Evolutionary conservation across 2,888 invertebrate genomes (phyloP).

Genomic region (Amphimallon solstitiale): DNA sequence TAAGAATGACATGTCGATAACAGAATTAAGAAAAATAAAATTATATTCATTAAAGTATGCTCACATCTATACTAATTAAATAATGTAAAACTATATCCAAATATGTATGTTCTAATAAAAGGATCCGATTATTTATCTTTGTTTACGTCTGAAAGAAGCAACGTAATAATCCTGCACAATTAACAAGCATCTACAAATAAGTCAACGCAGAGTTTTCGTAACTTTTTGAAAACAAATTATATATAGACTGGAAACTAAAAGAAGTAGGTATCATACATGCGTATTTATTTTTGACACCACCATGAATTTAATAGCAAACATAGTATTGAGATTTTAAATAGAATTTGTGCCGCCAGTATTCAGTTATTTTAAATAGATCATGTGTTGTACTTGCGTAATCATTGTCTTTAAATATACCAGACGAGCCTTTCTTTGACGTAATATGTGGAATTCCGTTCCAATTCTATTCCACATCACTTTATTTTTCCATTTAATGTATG

Average conservation of each 20-base stretch:
- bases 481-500: not conserved
- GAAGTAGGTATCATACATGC: not conserved
- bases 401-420: slow-evolving; percentile 15
- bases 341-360: not conserved
- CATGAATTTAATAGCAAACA: not conserved
- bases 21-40: too few relatives aligned
- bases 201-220: too few relatives aligned
- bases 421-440: slow-evolving; percentile 32
- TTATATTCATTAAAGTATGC: too few relatives aligned
- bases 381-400: slow-evolving; percentile 25
- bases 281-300: not conserved
- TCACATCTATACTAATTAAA: too few relatives aligned
- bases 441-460: slow-evolving; percentile 17
- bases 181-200: too few relatives aligned
- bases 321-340: slow-evolving; percentile 15
- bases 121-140: too few relatives aligned
- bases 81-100: too few relatives aligned
- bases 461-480: not conserved
- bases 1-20: too few relatives aligned
- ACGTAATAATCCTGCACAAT: too few relatives aligned
- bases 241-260: not conserved
- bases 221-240: too few relatives aligned
- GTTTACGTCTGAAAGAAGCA: too few relatives aligned
- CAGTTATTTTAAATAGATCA: slow-evolving; percentile 23
- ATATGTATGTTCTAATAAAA: too few relatives aligned